Conservation (phyloP, 2,888 invertebrate species). For the Caenorhabditis sp. region DNA sequence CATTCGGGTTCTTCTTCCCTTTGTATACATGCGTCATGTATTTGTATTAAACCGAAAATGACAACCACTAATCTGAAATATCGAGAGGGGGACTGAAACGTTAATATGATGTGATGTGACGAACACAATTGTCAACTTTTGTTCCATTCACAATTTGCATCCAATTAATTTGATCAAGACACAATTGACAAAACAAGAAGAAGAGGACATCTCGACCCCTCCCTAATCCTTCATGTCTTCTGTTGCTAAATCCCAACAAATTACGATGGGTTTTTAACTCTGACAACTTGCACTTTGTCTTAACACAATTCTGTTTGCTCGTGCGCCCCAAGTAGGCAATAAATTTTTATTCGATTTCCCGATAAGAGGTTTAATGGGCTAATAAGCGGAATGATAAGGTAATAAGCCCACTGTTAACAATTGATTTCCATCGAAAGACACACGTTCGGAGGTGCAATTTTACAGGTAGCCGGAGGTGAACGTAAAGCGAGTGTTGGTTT, state of each 20-base stretch:
- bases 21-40: too few species aligned
- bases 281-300: background rate
- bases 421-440: too few species aligned
- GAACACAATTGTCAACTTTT: slow-evolving; percentile 15
- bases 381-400: background rate
- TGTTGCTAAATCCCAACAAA: background rate
- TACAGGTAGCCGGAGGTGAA: background rate
- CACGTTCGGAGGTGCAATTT: background rate
- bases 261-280: too few species aligned
- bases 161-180: slow-evolving; percentile 38
- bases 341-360: slow-evolving; percentile 19
- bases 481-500: background rate
- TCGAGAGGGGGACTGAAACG: slow-evolving; percentile 13
- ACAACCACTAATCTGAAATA: slow-evolving; percentile 2
- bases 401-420: slow-evolving; percentile 8
- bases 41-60: background rate
- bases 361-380: slow-evolving; percentile 23
- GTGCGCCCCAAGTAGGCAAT: slow-evolving; percentile 7
- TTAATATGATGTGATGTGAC: slow-evolving; percentile 39
- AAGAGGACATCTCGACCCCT: slow-evolving; percentile 5
- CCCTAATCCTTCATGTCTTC: slow-evolving; percentile 9
- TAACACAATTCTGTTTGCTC: background rate
- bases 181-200: slow-evolving; percentile 25
- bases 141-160: slow-evolving; percentile 25
- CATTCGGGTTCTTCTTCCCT: too few species aligned